Evolutionary conservation across 2,888 invertebrate genomes (phyloP), one percentile per base, ranked within the genome.

Genomic region (Pristionchus arcanus): DNA sequence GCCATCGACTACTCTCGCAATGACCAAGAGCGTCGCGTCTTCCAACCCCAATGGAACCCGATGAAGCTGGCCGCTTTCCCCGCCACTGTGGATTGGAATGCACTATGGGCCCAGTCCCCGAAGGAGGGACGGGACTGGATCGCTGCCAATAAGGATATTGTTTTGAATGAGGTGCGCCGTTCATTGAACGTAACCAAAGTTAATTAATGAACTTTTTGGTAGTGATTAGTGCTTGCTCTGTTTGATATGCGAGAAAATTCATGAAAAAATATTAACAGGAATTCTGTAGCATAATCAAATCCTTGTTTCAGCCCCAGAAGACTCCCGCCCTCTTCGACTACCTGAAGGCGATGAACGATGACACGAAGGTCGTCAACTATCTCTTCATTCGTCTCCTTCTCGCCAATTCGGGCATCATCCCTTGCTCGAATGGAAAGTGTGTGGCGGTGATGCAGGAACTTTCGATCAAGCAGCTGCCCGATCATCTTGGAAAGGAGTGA

Each of bases 341-440:
- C 42, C 42, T 49, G 11, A 49, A 49, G 42, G 42, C 42, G 42
- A 49, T 11, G 9, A 49, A 49, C 42, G 25, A 87, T 11, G 87
- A 87, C 19, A 55, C 88, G 9, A 42, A 19, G 0, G 71, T 92
- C 16, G 92, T 93, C 37, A 93, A 93, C 83, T 90, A 92, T 21
- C 91, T 93, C 34, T 92, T 90, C 90, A 87, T 92, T 37, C 90
- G 92, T 53, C 90, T 92, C 0, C 85, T 93, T 28, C 91, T 92
- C 49, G 92, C 90, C 63, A 92, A 91, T 28, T 37, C 85, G 34
- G 81, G 71, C 4, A 42, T 90, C 34, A 77, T 90, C 25, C 90
- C 90, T 15, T 68, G 59, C 53, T 49, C 19, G 37, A 34, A 53
- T 42, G n/a, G 42, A 4, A 25, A 71, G 16, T 68, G 71, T 28